A percentile compares a stretch with the other conserved stretches of the same genome.
Evolutionary conservation across 2,888 invertebrate genomes (phyloP).

Genomic region (Abrostola triplasia): DNA sequence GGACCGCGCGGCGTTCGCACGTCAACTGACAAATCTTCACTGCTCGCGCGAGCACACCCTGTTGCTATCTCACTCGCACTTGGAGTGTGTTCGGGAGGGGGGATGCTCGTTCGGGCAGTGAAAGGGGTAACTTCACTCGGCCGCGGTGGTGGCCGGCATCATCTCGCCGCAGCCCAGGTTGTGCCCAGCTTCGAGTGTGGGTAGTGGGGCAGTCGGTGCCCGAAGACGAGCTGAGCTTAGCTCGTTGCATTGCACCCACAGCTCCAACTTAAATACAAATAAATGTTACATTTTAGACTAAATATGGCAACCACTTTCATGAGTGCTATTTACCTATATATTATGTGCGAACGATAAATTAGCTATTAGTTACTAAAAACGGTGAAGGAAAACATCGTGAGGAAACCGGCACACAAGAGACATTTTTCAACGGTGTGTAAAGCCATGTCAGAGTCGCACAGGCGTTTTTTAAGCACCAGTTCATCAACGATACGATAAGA

Average conservation of each 20-base stretch:
- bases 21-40: slow-evolving; percentile 61
- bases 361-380: too few species aligned
- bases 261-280: slow-evolving; percentile 76
- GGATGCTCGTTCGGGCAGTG: slow-evolving; percentile 72
- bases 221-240: slow-evolving; percentile 83
- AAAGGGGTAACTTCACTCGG: slow-evolving; percentile 71
- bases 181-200: slow-evolving; percentile 60
- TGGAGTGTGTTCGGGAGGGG: slow-evolving; percentile 62
- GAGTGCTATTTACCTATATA: too few species aligned
- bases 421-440: too few species aligned
- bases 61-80: slow-evolving; percentile 63
- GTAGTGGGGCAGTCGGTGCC: slow-evolving; percentile 61
- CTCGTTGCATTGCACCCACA: slow-evolving; percentile 87
- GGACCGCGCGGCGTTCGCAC: slow-evolving; percentile 41
- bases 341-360: too few species aligned
- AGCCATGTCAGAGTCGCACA: too few species aligned
- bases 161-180: slow-evolving; percentile 77
- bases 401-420: too few species aligned
- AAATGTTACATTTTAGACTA: neutral
- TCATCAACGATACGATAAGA: too few species aligned
- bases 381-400: too few species aligned
- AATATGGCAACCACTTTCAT: too few species aligned
- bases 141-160: slow-evolving; percentile 57
- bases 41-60: slow-evolving; percentile 63
- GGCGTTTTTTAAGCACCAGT: too few species aligned